Base-by-base conservation (phyloP, 2,113 vertebrate species). In the Melierax canorus region DNA sequence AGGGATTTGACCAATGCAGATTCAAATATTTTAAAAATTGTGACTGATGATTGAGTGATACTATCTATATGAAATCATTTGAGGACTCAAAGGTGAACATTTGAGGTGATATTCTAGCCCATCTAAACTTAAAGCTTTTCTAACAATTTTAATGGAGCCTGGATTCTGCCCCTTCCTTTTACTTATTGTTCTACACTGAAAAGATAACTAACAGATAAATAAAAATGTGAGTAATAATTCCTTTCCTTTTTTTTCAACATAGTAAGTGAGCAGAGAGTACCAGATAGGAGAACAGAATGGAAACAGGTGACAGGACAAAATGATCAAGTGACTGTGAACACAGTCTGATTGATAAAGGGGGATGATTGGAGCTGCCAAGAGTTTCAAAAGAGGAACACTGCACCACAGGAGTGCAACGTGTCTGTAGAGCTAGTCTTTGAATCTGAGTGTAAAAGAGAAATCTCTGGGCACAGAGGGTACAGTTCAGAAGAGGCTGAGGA, bases 391-490 rank as follows among this genome's bases (percentile, higher is more conserved):
- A 34, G 26, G 16, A 83, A 4, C 30, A 19, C 23, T 11, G 2
- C 0, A 1, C 32, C 32, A 1, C 3, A 4, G 19, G 9, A 12
- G 24, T 32, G 39, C 62, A n/a, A 16, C 0, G 1, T 3, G 0
- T 15, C 46, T 29, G 9, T 21, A 59, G n/a, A 45, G 30, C 48
- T 58, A 6, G 26, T 12, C 48, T 59, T 51, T 55, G 64, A 41
- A 27, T 38, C 22, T 15, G 15, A 24, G 23, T 8, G 60, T 26
- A 56, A 60, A 53, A 45, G 4, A 48, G 77, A 85, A 68, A 45
- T 9, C 39, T n/a, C 62, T 69, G 75, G 38, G 50, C 32, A 83
- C 45, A 60, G 24, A 53, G n/a, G 21, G 21, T n/a, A 66, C 5
- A 19, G 39, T 8, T 64, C 73, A 82, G 58, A 39, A 34, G n/a